A percentile compares a stretch with the other conserved stretches of the same genome.
Conservation (phyloP, 2,888 invertebrate species). For the Drosophila flavopinicola region DNA sequence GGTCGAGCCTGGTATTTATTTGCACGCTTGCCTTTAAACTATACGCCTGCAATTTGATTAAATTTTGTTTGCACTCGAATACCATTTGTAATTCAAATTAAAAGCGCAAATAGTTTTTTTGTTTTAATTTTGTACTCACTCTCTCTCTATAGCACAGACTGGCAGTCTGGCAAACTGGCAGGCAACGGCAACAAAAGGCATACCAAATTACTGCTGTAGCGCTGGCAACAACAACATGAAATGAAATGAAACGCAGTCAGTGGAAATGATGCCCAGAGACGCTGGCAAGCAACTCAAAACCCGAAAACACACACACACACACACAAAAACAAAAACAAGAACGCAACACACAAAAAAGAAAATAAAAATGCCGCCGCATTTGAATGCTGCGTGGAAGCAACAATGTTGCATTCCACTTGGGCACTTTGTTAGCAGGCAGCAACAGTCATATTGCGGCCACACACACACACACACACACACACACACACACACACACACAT, state of each 20-base stretch:
- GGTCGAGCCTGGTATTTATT: constrained; percentile 50
- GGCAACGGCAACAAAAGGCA: constrained; percentile 64
- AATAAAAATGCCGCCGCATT: constrained; percentile 72
- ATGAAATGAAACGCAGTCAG: constrained; percentile 75
- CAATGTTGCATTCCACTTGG: constrained; percentile 79
- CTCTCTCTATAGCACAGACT: not conserved
- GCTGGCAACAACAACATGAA: constrained; percentile 23
- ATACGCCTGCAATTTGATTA: constrained; percentile 63
- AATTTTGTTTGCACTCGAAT: constrained; percentile 60
- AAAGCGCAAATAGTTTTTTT: constrained; percentile 65
- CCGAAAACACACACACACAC: too few relatives aligned
- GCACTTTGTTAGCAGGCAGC: constrained; percentile 73
- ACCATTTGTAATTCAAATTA: constrained; percentile 78
- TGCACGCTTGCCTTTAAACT: constrained; percentile 46
- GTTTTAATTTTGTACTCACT: not conserved
- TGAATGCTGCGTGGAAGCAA: constrained; percentile 76
- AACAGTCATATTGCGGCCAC: constrained; percentile 55
- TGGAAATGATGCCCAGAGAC: constrained; percentile 72
- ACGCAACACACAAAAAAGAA: constrained; percentile 32
- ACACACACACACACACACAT: constrained; percentile 1
- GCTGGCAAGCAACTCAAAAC: constrained; percentile 49
- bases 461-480: constrained; percentile 16
- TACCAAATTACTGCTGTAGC: constrained; percentile 75
- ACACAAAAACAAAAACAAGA: constrained; percentile 28
- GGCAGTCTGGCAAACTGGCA: not conserved